Percentiles rank a stretch among this genome's conserved stretches.
Evolutionary conservation across 2,797 vertebrate species (phyloP).

Genomic region (Anabas testudineus): DNA sequence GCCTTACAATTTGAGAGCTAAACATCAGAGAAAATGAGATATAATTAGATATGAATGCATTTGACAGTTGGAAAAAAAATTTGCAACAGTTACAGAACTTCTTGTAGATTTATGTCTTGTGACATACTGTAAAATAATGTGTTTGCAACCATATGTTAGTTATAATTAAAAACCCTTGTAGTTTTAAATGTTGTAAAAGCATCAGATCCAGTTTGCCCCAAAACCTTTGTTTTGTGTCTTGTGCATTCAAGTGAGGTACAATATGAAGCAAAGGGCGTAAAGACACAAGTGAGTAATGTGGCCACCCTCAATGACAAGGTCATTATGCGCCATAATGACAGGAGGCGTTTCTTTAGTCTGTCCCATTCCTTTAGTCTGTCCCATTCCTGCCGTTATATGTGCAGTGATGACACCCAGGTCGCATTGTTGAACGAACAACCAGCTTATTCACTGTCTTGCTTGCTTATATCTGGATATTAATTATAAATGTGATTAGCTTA

Average conservation of each 20-base stretch:
- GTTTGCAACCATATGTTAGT: conserved; percentile 1
- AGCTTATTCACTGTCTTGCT: too few species aligned
- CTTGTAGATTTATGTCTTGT: background rate
- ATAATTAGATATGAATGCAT: background rate
- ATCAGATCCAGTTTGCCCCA: background rate
- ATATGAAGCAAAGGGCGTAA: background rate
- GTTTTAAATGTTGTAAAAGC: conserved; percentile 6
- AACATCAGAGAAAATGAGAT: background rate
- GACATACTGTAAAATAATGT: background rate
- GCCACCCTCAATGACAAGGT: background rate
- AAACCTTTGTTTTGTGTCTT: background rate
- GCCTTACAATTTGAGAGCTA: background rate
- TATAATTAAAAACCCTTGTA: background rate
- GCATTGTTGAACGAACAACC: too few species aligned
- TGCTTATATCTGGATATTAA: too few species aligned
- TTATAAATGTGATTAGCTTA: too few species aligned
- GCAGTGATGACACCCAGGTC: too few species aligned
- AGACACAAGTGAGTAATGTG: background rate
- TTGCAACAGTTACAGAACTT: too few species aligned
- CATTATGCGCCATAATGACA: background rate
- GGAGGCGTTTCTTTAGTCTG: too few species aligned
- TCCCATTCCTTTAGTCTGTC: too few species aligned
- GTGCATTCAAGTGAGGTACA: background rate
- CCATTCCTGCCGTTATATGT: too few species aligned
- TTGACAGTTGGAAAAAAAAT: background rate